Conservation (phyloP, 2,113 vertebrate genomes). For the Perca schrenkii region DNA sequence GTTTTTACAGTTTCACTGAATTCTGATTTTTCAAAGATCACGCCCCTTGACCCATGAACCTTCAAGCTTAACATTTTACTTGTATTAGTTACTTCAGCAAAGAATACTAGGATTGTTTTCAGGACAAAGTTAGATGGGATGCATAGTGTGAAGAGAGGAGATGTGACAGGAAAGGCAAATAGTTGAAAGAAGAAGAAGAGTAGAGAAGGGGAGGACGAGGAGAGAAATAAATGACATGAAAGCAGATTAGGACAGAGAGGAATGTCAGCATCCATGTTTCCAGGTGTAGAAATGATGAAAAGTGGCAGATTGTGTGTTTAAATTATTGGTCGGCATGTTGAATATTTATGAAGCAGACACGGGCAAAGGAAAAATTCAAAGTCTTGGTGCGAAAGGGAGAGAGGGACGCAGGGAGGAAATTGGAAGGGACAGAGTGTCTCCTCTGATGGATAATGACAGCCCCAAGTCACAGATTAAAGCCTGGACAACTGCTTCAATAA, state of each 20-base stretch:
- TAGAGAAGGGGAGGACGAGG: conserved; percentile 24
- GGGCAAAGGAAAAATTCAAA: conserved; percentile 57
- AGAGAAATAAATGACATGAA: conserved; percentile 60
- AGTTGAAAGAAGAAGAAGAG: conserved; percentile 26
- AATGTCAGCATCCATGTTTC: conserved; percentile 73
- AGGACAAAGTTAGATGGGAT: conserved; percentile 22
- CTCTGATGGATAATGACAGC: conserved; percentile 78
- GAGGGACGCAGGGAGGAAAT: conserved; percentile 73
- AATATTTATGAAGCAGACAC: conserved; percentile 82
- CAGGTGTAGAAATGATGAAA: conserved; percentile 70
- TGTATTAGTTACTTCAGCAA: neutral
- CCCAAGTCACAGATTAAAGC: conserved; percentile 72
- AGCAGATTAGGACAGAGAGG: conserved; percentile 65
- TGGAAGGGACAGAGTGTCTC: conserved; percentile 72
- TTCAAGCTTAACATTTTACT: conserved; percentile 10
- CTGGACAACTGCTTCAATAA: conserved; percentile 67
- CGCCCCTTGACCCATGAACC: neutral
- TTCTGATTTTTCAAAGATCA: conserved; percentile 11
- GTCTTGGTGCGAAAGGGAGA: conserved; percentile 52
- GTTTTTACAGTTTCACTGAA: neutral
- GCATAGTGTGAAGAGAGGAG: conserved; percentile 21
- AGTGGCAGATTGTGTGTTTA: conserved; percentile 68
- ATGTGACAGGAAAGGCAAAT: conserved; percentile 33
- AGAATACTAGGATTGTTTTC: conserved; percentile 18
- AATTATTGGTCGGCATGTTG: conserved; percentile 60